A percentile compares a stretch with the other conserved stretches of the same genome.
phyloP scores from a whole-genome alignment of 2,113 vertebrate species.

The Datnioides undecimradiatus region DNA sequence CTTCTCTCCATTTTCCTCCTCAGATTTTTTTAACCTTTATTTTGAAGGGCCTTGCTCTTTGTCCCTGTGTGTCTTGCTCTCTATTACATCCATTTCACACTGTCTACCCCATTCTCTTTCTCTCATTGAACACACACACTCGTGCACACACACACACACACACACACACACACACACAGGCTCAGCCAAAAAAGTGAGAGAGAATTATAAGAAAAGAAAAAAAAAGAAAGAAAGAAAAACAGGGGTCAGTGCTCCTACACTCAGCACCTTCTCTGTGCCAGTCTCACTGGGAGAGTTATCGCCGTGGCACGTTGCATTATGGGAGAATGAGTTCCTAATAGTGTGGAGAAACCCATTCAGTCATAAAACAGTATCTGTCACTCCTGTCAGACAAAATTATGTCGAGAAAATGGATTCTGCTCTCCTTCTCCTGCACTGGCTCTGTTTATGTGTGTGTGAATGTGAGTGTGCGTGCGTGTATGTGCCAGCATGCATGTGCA shows the following conservation, averaged over 20 bases:
- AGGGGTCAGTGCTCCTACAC: slow-evolving; percentile 18
- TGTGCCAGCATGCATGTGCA: no score
- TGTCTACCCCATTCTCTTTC: background rate
- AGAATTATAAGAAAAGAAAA: slow-evolving; percentile 31
- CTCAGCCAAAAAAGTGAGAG: background rate
- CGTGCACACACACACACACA: background rate
- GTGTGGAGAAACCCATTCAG: slow-evolving; percentile 75
- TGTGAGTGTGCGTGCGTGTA: background rate
- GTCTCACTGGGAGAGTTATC: slow-evolving; percentile 57
- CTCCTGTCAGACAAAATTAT: slow-evolving; percentile 79
- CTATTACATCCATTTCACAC: slow-evolving; percentile 1
- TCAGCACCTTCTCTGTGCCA: slow-evolving; percentile 58
- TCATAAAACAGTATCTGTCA: slow-evolving; percentile 83
- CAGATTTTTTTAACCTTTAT: background rate
- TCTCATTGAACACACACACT: slow-evolving; percentile 1
- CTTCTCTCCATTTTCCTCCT: background rate
- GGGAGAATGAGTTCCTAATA: slow-evolving; percentile 80
- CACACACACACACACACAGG: background rate
- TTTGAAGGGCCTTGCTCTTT: slow-evolving; percentile 26
- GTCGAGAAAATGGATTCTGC: slow-evolving; percentile 67
- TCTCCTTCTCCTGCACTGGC: slow-evolving; percentile 37
- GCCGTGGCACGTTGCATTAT: slow-evolving; percentile 73
- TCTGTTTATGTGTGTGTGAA: background rate
- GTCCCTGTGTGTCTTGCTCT: background rate
- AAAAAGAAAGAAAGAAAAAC: slow-evolving; percentile 36